A percentile compares a stretch with the other conserved stretches of the same genome.
These are phyloP conservation scores for Chlorodrepanis virens DNA, from an alignment of 2,113 vertebrate species.

Conservation along the genomic window DNA sequence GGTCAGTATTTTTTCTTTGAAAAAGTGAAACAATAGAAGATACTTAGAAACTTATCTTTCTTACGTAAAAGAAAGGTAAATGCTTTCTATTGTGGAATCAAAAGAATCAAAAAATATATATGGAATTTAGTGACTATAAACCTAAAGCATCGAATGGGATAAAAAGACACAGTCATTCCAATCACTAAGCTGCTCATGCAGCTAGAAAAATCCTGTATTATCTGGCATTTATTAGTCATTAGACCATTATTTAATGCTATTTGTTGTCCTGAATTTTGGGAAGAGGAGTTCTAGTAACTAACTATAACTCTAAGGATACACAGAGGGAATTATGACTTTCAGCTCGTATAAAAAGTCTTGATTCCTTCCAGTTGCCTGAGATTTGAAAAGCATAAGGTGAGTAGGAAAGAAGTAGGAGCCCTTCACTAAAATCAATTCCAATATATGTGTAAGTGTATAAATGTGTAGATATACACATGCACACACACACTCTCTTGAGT, in stretches of 20 bases:
- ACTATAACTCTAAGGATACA: neutral
- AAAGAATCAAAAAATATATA: neutral
- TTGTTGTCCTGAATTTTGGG: neutral
- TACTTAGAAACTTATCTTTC: neutral
- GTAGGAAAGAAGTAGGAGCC: neutral
- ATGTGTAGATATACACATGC: neutral
- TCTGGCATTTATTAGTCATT: neutral
- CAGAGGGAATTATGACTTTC: neutral
- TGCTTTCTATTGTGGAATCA: neutral
- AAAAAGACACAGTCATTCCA: neutral
- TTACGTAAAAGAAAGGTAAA: neutral
- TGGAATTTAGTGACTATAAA: neutral
- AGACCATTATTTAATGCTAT: neutral
- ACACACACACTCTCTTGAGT: neutral
- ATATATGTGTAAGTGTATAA: neutral
- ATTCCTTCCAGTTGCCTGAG: neutral
- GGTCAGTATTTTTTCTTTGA: neutral
- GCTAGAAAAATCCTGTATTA: neutral
- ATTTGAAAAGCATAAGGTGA: neutral
- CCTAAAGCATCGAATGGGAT: neutral
- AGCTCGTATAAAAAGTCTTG: neutral
- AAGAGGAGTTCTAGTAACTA: neutral
- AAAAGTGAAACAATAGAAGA: neutral
- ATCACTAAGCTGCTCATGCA: neutral
- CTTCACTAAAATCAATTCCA: neutral